phyloP scores from a whole-genome alignment of 2,113 vertebrate genomes.

The Meleagris gallopavo region DNA sequence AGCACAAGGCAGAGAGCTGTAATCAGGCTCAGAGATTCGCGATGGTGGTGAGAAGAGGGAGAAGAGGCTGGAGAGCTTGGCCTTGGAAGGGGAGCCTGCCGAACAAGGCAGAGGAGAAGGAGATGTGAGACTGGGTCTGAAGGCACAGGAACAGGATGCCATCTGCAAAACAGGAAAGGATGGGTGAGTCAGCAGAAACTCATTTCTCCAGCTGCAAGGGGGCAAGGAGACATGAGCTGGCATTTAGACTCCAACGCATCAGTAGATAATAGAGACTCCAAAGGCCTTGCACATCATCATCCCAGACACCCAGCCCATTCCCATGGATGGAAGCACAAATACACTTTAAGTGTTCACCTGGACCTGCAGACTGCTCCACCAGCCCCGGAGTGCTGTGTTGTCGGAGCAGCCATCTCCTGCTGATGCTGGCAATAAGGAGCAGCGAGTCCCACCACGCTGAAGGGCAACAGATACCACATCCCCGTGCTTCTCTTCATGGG shows the following conservation, averaged over 20 bases:
- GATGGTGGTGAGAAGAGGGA: constrained; percentile 68
- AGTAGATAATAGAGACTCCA: neutral
- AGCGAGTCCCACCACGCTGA: constrained; percentile 68
- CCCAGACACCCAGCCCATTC: neutral
- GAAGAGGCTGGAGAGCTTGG: constrained; percentile 73
- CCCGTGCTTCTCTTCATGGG: constrained; percentile 29
- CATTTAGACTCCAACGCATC: neutral
- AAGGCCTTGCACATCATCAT: neutral
- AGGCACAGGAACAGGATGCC: constrained; percentile 80
- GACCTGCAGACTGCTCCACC: constrained; percentile 81
- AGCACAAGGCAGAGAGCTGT: constrained; percentile 69
- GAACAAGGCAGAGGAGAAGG: constrained; percentile 72
- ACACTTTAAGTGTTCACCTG: constrained; percentile 57
- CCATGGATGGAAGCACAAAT: neutral
- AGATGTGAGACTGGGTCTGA: constrained; percentile 44
- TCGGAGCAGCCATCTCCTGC: constrained; percentile 79
- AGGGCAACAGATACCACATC: constrained; percentile 69
- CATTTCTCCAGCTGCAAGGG: fast-evolving
- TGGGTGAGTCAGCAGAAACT: neutral
- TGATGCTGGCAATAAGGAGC: constrained; percentile 74
- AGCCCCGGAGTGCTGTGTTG: constrained; percentile 76
- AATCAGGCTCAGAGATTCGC: constrained; percentile 67
- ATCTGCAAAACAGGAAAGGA: constrained; percentile 65
- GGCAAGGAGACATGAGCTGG: neutral
- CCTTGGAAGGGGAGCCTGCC: constrained; percentile 71